A percentile compares a stretch with the other conserved stretches of the same genome.
These are phyloP conservation scores for Montipora foliosa DNA, from an alignment of 64 coral and sea anemone genomes.

Conservation along the genomic window DNA sequence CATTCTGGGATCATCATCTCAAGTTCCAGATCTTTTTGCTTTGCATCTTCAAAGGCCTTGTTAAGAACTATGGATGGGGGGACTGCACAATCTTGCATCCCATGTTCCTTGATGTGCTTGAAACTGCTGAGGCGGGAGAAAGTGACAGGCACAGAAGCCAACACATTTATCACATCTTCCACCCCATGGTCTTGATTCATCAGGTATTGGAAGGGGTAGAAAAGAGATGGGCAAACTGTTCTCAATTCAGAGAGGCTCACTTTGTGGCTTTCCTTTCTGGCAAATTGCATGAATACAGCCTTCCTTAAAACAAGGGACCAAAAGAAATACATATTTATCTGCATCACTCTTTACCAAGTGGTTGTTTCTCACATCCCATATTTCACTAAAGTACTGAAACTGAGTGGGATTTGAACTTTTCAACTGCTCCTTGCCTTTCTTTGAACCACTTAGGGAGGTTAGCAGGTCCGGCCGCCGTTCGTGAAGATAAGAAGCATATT, in stretches of 20 bases:
- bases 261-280: slow-evolving; percentile 18
- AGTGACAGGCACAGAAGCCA: slow-evolving; percentile 64
- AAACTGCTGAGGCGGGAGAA: slow-evolving; percentile 39
- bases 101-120: slow-evolving; percentile 16
- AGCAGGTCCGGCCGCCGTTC: slow-evolving; percentile 38
- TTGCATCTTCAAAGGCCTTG: slow-evolving; percentile 31
- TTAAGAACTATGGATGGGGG: slow-evolving; percentile 20
- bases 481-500: slow-evolving; percentile 37
- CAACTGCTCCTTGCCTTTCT: slow-evolving; percentile 54
- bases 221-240: slow-evolving; percentile 15
- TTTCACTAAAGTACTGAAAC: slow-evolving; percentile 46
- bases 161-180: slow-evolving; percentile 28
- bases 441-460: slow-evolving; percentile 39
- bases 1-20: neutral
- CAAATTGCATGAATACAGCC: slow-evolving; percentile 51
- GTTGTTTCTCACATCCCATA: slow-evolving; percentile 40
- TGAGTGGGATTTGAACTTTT: slow-evolving; percentile 7
- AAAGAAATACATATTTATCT: slow-evolving; percentile 57
- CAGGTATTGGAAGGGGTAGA: slow-evolving; percentile 33
- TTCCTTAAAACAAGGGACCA: slow-evolving; percentile 39
- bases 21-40: neutral
- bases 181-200: slow-evolving; percentile 63
- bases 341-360: slow-evolving; percentile 18
- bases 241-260: neutral
- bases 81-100: slow-evolving; percentile 6